Percentiles rank a stretch among this genome's conserved stretches.
These are phyloP conservation scores for Platysternon megacephalum DNA, from an alignment of 2,113 vertebrate genomes.

Conservation along the genomic window DNA sequence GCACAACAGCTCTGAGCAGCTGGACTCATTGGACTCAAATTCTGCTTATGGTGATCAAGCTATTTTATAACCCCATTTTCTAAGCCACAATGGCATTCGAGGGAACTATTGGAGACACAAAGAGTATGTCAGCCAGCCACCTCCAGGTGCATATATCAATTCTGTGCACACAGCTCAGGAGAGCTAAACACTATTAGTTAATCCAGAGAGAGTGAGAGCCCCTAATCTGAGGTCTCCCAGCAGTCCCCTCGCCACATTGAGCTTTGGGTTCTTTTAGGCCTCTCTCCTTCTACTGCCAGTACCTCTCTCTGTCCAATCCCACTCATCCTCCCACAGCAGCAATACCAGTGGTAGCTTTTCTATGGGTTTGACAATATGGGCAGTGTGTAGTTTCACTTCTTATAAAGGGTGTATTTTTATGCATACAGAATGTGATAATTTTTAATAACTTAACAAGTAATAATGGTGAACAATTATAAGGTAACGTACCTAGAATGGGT, in stretches of 20 bases:
- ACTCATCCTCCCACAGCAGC: neutral
- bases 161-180: neutral
- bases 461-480: neutral
- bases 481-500: neutral
- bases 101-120: neutral
- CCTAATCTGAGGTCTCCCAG: neutral
- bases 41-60: neutral
- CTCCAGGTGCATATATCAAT: neutral
- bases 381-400: neutral
- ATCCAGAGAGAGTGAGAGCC: neutral
- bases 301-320: neutral
- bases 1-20: neutral
- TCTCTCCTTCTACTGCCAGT: neutral
- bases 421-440: neutral
- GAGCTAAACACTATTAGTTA: neutral
- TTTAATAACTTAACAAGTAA: neutral
- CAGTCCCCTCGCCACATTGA: neutral
- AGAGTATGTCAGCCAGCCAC: neutral
- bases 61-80: neutral
- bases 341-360: neutral
- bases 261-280: neutral
- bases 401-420: neutral
- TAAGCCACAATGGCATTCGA: neutral
- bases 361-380: neutral
- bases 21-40: neutral